Base-by-base conservation (phyloP, 2,888 invertebrate genomes). In the Drosophila cracens region DNA sequence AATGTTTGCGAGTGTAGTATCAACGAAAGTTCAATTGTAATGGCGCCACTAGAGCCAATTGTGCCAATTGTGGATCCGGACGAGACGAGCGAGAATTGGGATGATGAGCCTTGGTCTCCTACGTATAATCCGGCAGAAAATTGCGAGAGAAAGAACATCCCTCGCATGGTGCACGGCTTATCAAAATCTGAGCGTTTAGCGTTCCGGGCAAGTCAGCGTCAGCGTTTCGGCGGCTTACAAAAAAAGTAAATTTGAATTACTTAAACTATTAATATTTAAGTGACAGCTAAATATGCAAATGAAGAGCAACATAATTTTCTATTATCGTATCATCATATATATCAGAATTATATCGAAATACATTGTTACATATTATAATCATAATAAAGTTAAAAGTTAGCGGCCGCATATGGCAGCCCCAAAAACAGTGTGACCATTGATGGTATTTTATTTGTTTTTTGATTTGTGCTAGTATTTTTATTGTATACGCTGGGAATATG, bases 131-230 rank as follows among this genome's bases (percentile, higher is more conserved):
- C 71, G 0, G 6, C 68, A 64, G 43, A 38, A 52, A 59, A 76
- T 71, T 29, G 86, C 70, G 33, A 60, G 34, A 5, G 67, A 57
- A 27, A 80, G 40, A 29, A 10, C 0, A 54, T 92, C 2, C 61
- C 90, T 10, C 80, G 81, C 0, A 62, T 60, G 40, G 73, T 79
- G 0, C 62, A 76, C 2, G 87, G 89, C 0, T 40, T 68, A 0
- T 40, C 77, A 7, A 78, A 76, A 2, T 64, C 89, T 0, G 59
- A 60, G 6, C 81, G 89, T 3, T 83, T 83, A 34, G 72, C 74
- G 13, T 89, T 91, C 27, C 81, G 88, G 0, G 81, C 81, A 46
- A 61, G 49, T 4, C 90, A 92, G 61, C 87, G 90, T 7, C 74
- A 66, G n/a, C 90, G 91, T 7, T 73, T 85, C 16, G 57, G 63